These are phyloP conservation scores for Candoia aspera DNA, from an alignment of 2,113 vertebrate species.

Conservation along the genomic window DNA sequence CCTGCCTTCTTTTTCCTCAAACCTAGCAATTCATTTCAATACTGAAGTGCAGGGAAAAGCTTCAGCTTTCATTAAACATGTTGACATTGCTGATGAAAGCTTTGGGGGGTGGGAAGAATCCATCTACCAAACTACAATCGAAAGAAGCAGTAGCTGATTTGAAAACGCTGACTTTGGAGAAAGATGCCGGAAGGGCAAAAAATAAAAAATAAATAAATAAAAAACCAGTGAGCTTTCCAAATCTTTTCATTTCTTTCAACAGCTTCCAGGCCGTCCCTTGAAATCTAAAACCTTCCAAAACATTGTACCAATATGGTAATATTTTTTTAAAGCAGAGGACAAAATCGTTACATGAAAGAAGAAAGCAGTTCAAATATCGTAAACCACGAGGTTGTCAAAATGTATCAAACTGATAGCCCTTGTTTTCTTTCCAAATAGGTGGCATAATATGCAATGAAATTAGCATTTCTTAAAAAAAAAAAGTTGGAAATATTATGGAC, in stretches of 20 bases:
- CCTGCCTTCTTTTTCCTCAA: not conserved
- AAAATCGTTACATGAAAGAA: not conserved
- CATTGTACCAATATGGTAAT: not conserved
- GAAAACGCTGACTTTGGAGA: not conserved
- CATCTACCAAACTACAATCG: not conserved
- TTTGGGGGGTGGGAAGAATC: not conserved
- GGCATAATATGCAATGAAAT: not conserved
- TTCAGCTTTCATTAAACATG: not conserved
- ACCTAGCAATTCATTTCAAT: not conserved
- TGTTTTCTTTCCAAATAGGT: not conserved
- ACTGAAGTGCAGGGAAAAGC: not conserved
- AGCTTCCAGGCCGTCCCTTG: not conserved
- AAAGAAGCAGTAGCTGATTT: not conserved
- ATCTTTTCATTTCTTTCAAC: not conserved
- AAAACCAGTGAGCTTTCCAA: not conserved
- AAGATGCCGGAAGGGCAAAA: not conserved
- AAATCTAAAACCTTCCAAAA: conserved; percentile 1
- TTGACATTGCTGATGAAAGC: not conserved
- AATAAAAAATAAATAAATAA: no score
- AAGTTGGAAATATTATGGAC: not conserved
- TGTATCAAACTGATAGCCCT: not conserved
- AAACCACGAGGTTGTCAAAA: not conserved
- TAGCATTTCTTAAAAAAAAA: not conserved
- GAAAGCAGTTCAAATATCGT: not conserved
- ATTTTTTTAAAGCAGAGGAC: not conserved